Base-by-base conservation (phyloP, 1,140 invertebrate genomes). In the Daktulosphaira vitifoliae region DNA sequence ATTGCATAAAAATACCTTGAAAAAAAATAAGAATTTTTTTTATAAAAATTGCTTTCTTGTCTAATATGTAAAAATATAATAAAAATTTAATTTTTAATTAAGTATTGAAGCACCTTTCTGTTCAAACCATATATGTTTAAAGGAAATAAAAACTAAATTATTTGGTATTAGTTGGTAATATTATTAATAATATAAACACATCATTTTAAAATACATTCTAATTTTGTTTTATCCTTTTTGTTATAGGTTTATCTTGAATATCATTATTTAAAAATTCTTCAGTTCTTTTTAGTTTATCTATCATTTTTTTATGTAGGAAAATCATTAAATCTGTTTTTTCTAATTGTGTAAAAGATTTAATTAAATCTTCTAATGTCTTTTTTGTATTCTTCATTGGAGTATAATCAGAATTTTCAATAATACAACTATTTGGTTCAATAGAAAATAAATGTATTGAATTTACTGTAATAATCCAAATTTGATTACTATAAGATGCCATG, bases 301-400 rank as follows among this genome's bases (percentile, higher is more conserved):
- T 46, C 56, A 62, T 62, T 22, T 48, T 62, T 5, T 62, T 48
- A 46, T 33, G n/a, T 15, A 62, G 42, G 46, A 33, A 62, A 22
- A 9, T 22, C 39, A 62, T 48, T 18, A 62, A 48, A 62, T 62
- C 15, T 15, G 56, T 48, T 1, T 48, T 46, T 46, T 62, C 25
- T 8, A 33, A 16, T 2, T 0, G 23, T 1, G 29, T 11, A n/a
- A 48, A 48, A 0, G 56, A 62, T 29, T 26, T 48, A 13, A 62
- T 5, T 33, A 62, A 48, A 29, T 22, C 16, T 9, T 46, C n/a
- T 33, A 62, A 29, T 0, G 18, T 46, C 20, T 44, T 4, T 16
- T 18, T 4, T 2, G 16, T 15, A 16, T 46, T 37, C 9, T 15
- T 15, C 16, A 20, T 18, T 8, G 22, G 9, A 7, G 8, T 7